phyloP scores from a whole-genome alignment of 1,140 invertebrate species.

The Lepidurus packardi region DNA sequence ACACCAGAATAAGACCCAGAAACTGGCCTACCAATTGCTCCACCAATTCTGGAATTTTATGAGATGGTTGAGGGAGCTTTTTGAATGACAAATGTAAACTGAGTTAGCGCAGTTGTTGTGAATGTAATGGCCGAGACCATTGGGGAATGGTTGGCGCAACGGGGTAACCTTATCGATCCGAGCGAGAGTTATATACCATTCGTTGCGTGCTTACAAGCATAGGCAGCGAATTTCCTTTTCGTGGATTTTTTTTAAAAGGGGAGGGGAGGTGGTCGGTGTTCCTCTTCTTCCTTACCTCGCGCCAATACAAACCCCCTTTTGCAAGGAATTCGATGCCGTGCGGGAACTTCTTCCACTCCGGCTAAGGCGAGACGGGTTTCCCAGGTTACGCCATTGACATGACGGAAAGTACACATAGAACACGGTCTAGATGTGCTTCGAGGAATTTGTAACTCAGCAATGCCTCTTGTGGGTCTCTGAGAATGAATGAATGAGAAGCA shows the following conservation, averaged over 20 bases:
- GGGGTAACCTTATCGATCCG: slow-evolving; percentile 14
- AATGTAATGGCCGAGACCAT: neutral
- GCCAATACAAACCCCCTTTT: neutral
- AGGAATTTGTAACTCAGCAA: neutral
- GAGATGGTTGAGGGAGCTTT: neutral
- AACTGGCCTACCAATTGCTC: neutral
- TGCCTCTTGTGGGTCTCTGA: neutral
- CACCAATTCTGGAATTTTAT: neutral
- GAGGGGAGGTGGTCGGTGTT: neutral
- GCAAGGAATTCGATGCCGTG: neutral
- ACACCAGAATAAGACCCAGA: neutral
- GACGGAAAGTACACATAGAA: neutral
- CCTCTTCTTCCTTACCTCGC: neutral
- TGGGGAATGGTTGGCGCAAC: neutral
- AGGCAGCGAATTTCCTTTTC: neutral
- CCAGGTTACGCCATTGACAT: neutral
- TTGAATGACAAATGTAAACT: slow-evolving; percentile 10
- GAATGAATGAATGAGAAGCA: slow-evolving; percentile 6
- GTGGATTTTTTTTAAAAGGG: neutral
- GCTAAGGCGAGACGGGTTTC: neutral
- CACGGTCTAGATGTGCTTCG: neutral
- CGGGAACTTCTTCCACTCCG: neutral
- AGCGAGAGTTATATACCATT: slow-evolving; percentile 2
- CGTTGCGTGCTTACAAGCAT: slow-evolving; percentile 7
- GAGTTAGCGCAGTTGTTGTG: slow-evolving; percentile 3